Evolutionary conservation across 2,113 vertebrate species (phyloP).

Genomic region (Castor canadensis): DNA sequence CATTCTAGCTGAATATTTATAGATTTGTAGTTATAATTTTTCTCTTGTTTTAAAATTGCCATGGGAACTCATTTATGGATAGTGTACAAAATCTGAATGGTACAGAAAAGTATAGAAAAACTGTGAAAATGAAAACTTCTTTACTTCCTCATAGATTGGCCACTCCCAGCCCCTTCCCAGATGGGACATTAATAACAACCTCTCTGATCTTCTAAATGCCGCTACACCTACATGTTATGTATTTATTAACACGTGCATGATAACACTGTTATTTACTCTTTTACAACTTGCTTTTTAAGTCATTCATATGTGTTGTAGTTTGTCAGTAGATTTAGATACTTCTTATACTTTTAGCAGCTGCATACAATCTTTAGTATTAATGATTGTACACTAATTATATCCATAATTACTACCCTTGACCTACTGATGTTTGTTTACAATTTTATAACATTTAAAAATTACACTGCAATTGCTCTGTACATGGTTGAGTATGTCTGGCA

Average conservation of each 20-base stretch:
- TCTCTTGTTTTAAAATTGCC: slow-evolving; percentile 22
- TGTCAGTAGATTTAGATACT: background rate
- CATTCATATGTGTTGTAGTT: background rate
- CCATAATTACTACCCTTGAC: background rate
- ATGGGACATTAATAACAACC: background rate
- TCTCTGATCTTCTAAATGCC: background rate
- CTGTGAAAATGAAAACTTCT: background rate
- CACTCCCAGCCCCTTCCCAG: background rate
- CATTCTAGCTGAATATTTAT: background rate
- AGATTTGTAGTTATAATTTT: background rate
- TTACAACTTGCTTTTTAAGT: background rate
- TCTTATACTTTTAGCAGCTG: background rate
- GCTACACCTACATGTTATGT: background rate
- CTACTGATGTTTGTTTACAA: background rate
- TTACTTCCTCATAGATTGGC: background rate
- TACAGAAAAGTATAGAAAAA: background rate
- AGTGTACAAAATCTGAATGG: background rate
- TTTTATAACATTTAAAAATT: slow-evolving; percentile 4
- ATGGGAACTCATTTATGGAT: background rate
- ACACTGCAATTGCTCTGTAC: background rate
- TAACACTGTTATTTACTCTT: too few species aligned
- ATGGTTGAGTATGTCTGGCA: background rate
- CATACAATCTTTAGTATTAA: background rate
- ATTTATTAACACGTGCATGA: background rate
- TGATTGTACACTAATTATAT: background rate